These are phyloP conservation scores for Miltochrista miniata DNA, from an alignment of 2,888 invertebrate species.

Conservation along the genomic window DNA sequence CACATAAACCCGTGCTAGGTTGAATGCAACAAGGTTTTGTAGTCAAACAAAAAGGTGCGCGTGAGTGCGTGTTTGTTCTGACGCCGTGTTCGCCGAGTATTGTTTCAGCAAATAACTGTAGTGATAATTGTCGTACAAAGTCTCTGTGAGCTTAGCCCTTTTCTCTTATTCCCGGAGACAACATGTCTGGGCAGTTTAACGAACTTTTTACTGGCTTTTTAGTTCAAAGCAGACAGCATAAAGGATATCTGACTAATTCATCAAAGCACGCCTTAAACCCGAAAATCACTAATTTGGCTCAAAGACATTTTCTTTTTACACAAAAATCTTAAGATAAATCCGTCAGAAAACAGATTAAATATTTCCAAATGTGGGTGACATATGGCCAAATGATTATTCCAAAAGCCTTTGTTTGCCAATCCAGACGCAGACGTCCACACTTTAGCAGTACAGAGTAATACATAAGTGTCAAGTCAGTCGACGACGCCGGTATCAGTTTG, in stretches of 20 bases:
- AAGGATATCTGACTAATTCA: neutral
- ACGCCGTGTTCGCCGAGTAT: conserved; percentile 17
- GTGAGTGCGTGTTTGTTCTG: conserved; percentile 31
- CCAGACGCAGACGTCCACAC: conserved; percentile 1
- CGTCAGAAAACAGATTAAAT: conserved; percentile 4
- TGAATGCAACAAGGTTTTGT: conserved; percentile 19
- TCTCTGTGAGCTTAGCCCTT: conserved; percentile 2
- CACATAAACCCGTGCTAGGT: neutral
- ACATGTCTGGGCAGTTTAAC: neutral
- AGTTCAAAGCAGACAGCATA: too few species aligned
- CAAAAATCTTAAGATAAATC: too few species aligned
- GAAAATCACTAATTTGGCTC: too few species aligned
- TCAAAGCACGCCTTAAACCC: too few species aligned
- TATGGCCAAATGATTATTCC: neutral
- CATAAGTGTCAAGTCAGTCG: conserved; percentile 18
- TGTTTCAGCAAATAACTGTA: conserved; percentile 24
- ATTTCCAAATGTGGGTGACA: neutral
- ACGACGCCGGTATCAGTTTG: conserved; percentile 12
- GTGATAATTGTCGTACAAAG: conserved; percentile 32
- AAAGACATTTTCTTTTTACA: neutral
- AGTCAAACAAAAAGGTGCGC: conserved; percentile 16
- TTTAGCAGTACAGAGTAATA: conserved; percentile 17
- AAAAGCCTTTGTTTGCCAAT: conserved; percentile 8
- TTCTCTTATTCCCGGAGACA: neutral
- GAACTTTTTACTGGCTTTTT: neutral